A percentile compares a stretch with the other conserved stretches of the same genome.
Conservation (phyloP, 1,140 invertebrate species). For the Triops longicaudatus region DNA sequence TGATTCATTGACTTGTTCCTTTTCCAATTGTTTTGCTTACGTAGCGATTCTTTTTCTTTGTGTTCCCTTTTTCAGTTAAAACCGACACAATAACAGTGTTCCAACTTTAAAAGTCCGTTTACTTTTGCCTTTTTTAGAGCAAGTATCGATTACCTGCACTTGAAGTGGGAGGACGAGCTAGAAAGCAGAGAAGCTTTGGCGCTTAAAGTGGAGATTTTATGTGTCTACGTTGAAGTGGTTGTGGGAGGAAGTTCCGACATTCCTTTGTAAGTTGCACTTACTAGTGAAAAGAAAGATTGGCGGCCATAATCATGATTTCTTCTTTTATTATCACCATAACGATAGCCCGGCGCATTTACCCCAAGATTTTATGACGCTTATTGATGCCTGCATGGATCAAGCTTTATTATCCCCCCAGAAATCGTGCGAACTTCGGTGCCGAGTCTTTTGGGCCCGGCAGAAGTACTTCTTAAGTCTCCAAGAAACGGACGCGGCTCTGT, state of each 20-base stretch:
- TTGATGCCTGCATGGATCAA: neutral
- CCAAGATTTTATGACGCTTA: neutral
- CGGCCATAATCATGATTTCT: neutral
- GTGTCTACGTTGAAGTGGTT: neutral
- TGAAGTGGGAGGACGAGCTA: neutral
- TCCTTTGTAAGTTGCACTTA: slow-evolving; percentile 8
- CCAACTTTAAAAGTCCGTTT: neutral
- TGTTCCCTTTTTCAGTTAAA: too few species aligned
- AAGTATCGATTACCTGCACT: slow-evolving; percentile 1
- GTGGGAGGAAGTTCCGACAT: neutral
- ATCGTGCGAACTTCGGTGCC: neutral
- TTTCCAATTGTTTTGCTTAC: too few species aligned
- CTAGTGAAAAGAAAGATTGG: neutral
- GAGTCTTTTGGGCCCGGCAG: neutral
- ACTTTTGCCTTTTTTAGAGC: neutral
- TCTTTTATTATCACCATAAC: neutral
- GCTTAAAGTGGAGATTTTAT: neutral
- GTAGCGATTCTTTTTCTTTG: too few species aligned
- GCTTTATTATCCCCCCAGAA: neutral
- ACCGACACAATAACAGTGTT: too few species aligned
- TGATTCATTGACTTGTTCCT: too few species aligned
- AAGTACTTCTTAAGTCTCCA: neutral
- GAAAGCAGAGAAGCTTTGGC: neutral
- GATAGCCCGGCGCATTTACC: neutral
- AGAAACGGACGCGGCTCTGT: neutral